Evolutionary conservation across 2,797 vertebrate genomes (phyloP).

Genomic region (Salmo trutta): DNA sequence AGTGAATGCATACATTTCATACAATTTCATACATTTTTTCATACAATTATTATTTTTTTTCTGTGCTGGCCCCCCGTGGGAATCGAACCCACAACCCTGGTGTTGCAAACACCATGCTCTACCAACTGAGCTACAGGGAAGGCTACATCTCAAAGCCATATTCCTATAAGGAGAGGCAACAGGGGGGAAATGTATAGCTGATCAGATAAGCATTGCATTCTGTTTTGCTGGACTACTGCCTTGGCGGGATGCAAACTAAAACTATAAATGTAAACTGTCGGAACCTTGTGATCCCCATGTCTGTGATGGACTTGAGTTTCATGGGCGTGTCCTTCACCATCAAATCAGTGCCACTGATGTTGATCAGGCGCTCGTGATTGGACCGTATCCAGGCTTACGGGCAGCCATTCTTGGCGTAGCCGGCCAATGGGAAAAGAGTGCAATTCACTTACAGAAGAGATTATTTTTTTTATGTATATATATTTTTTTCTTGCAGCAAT

Average conservation of each 20-base stretch:
- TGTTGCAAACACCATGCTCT: too few relatives aligned
- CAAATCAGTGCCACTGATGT: constrained; percentile 74
- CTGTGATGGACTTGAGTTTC: constrained; percentile 78
- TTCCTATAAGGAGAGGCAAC: constrained; percentile 46
- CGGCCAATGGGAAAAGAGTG: constrained; percentile 80
- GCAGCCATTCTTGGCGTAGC: constrained; percentile 79
- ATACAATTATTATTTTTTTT: too few relatives aligned
- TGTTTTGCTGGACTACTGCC: not conserved
- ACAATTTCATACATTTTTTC: too few relatives aligned
- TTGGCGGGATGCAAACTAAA: not conserved
- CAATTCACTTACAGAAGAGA: constrained; percentile 78
- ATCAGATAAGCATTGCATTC: not conserved
- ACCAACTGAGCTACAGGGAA: too few relatives aligned
- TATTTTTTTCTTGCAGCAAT: too few relatives aligned
- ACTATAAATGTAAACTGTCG: not conserved
- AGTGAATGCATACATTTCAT: too few relatives aligned
- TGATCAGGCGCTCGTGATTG: constrained; percentile 81
- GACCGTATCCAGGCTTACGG: constrained; percentile 83
- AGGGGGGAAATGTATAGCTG: not conserved
- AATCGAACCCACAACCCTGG: too few relatives aligned
- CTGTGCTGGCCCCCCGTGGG: too few relatives aligned
- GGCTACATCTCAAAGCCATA: constrained; percentile 77
- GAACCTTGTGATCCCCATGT: constrained; percentile 78
- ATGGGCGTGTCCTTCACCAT: constrained; percentile 79
- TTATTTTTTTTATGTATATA: too few relatives aligned